Evolutionary conservation across 1,140 invertebrate genomes (phyloP).

Genomic region (Achatina immaculata): DNA sequence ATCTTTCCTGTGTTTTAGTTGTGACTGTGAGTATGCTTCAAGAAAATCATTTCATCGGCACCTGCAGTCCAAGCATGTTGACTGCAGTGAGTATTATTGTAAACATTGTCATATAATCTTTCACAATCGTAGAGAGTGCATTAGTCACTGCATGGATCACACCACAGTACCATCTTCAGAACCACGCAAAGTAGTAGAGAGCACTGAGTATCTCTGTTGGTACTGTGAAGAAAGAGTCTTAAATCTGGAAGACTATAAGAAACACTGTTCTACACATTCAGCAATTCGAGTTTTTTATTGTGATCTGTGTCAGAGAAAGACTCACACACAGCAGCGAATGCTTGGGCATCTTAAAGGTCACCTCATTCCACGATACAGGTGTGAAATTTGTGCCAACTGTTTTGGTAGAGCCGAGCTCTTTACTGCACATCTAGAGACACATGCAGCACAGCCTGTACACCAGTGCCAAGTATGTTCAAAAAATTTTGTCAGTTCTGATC

Average conservation of each 20-base stretch:
- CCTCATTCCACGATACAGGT: constrained; percentile 69
- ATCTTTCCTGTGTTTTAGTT: background rate
- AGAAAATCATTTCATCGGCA: constrained; percentile 21
- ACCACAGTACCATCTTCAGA: background rate
- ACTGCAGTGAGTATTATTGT: constrained; percentile 14
- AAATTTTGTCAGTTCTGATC: constrained; percentile 92
- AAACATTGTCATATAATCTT: constrained; percentile 18
- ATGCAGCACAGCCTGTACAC: constrained; percentile 49
- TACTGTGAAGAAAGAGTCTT: constrained; percentile 10
- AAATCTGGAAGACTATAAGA: constrained; percentile 21
- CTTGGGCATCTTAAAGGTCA: constrained; percentile 28
- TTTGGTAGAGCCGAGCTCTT: constrained; percentile 83
- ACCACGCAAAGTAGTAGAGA: background rate
- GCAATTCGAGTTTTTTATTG: constrained; percentile 23
- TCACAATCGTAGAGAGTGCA: constrained; percentile 17
- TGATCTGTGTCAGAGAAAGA: constrained; percentile 32
- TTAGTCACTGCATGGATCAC: constrained; percentile 9
- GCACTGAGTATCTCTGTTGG: constrained; percentile 15
- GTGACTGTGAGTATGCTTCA: constrained; percentile 20
- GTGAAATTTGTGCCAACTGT: constrained; percentile 80
- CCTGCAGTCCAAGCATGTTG: constrained; percentile 1
- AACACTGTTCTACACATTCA: constrained; percentile 17
- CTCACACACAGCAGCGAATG: constrained; percentile 11
- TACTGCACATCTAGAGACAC: constrained; percentile 77
- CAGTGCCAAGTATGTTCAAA: constrained; percentile 89